These are phyloP conservation scores for Premnoplex brunnescens DNA, from an alignment of 2,797 vertebrate genomes.

Conservation along the genomic window DNA sequence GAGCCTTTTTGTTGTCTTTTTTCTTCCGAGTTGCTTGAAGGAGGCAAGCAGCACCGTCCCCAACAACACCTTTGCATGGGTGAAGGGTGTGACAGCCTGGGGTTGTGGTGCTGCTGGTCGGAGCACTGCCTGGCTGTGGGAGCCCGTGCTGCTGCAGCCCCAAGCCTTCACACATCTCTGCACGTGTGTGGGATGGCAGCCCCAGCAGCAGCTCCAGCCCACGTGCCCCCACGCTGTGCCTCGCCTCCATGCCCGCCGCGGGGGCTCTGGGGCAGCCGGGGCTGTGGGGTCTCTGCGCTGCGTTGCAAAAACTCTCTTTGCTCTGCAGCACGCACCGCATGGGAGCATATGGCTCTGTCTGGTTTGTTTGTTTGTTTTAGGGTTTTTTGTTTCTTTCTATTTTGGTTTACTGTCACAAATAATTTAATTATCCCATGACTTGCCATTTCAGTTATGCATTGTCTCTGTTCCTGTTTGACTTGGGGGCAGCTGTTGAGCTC, in stretches of 20 bases:
- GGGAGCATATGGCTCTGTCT: conserved; percentile 71
- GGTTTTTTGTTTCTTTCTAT: conserved; percentile 72
- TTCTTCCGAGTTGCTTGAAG: not conserved
- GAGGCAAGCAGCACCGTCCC: fast-evolving
- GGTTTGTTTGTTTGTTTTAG: conserved; percentile 73
- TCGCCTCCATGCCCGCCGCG: fast-evolving
- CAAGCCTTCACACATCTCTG: not conserved
- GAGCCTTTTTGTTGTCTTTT: not conserved
- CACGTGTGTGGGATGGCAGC: fast-evolving
- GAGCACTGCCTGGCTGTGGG: fast-evolving
- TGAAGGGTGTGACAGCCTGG: not conserved
- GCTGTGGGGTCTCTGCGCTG: not conserved
- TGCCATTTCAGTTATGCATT: conserved; percentile 73
- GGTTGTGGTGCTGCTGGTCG: fast-evolving
- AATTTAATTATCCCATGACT: conserved; percentile 73
- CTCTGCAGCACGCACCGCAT: not conserved
- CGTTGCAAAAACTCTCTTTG: not conserved
- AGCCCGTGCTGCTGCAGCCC: fast-evolving
- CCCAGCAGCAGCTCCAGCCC: not conserved
- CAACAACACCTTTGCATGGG: not conserved
- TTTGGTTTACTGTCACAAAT: conserved; percentile 74
- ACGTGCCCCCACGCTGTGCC: fast-evolving
- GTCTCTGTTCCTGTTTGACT: conserved; percentile 72
- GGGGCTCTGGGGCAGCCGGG: not conserved
- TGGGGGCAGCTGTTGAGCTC: conserved; percentile 67